Evolutionary conservation across 1,140 invertebrate genomes (phyloP).

Genomic region (Temnothorax curvispinosus): DNA sequence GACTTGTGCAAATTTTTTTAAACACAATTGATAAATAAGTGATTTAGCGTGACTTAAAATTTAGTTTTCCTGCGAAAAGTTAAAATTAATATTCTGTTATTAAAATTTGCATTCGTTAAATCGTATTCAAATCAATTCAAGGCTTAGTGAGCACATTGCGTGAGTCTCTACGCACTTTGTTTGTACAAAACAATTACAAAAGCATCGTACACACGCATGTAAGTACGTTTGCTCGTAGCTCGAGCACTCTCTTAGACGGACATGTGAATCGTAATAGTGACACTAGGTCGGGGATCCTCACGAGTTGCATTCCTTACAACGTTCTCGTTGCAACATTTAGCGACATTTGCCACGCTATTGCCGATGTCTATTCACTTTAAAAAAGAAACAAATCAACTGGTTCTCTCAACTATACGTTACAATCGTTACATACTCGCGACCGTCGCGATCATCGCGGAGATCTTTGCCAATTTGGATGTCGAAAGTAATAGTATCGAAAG

Average conservation of each 20-base stretch:
- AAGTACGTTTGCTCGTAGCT: neutral
- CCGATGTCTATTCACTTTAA: neutral
- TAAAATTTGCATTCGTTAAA: neutral
- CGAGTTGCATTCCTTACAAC: slow-evolving; percentile 58
- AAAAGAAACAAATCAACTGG: neutral
- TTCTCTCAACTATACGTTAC: neutral
- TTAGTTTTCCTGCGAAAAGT: neutral
- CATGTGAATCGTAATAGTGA: slow-evolving; percentile 46
- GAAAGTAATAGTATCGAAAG: neutral
- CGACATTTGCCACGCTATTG: slow-evolving; percentile 3
- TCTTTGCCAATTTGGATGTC: neutral
- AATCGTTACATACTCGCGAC: neutral
- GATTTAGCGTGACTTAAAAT: neutral
- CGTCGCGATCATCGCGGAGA: too few relatives aligned
- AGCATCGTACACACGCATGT: neutral
- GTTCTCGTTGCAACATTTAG: slow-evolving; percentile 42
- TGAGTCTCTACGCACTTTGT: neutral
- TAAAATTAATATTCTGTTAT: slow-evolving; percentile 2
- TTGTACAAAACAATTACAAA: slow-evolving; percentile 23
- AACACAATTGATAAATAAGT: neutral
- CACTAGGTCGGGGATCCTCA: slow-evolving; percentile 56
- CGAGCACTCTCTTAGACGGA: neutral
- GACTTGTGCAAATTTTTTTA: neutral
- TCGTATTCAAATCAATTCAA: neutral
- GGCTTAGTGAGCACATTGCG: neutral